A percentile compares a stretch with the other conserved stretches of the same genome.
Evolutionary conservation across 2,888 invertebrate genomes (phyloP).

Genomic region (Pollenia griseotomentosa): DNA sequence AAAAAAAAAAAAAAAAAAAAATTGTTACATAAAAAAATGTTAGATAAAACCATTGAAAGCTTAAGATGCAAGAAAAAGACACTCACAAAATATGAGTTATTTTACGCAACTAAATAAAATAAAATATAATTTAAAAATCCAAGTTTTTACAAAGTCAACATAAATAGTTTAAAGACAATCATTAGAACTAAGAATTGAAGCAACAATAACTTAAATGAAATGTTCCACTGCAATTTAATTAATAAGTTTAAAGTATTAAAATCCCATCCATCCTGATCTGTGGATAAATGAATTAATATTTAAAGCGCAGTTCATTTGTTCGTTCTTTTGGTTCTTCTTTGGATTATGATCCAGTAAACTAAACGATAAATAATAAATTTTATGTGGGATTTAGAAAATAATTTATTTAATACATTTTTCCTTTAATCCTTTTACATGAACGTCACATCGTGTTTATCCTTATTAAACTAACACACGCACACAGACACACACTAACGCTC

Average conservation of each 20-base stretch:
- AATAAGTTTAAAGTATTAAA: conserved; percentile 38
- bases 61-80: not conserved
- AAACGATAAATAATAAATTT: conserved; percentile 41
- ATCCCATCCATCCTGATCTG: not conserved
- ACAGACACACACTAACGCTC: not conserved
- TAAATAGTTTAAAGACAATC: not conserved
- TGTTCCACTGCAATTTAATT: not conserved
- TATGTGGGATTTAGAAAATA: conserved; percentile 39
- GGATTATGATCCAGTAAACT: conserved; percentile 18
- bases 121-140: not conserved
- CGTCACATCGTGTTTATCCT: conserved; percentile 11
- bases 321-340: not conserved
- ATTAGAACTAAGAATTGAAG: no score
- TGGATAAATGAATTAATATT: conserved; percentile 9
- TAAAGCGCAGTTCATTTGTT: not conserved
- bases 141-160: not conserved
- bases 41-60: not conserved
- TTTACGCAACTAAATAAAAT: not conserved
- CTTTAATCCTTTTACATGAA: conserved; percentile 64
- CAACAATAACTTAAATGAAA: not conserved
- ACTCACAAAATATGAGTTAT: no score
- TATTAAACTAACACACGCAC: not conserved
- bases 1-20: conserved; percentile 18
- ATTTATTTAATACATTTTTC: conserved; percentile 51
- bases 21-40: not conserved